phyloP scores from a whole-genome alignment of 23 tunicate species.

The Botrylloides violaceus region DNA sequence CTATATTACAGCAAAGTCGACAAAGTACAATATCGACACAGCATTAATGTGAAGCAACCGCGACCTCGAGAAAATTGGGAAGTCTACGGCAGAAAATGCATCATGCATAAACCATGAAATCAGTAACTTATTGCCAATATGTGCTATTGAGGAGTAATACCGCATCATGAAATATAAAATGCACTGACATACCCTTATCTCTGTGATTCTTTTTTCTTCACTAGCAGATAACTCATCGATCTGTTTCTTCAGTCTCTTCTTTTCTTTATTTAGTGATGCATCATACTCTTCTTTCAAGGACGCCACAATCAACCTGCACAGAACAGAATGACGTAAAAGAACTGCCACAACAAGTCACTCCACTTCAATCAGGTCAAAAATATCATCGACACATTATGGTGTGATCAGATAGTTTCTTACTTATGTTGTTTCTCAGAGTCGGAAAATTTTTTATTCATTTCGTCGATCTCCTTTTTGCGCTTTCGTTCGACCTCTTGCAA shows the following conservation, averaged over 20 bases:
- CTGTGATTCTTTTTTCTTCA: background rate
- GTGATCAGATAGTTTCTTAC: background rate
- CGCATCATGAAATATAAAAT: too few species aligned
- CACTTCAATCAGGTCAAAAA: too few species aligned
- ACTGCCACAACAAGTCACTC: too few species aligned
- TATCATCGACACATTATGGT: too few species aligned
- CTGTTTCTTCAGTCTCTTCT: background rate
- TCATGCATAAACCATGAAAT: too few species aligned
- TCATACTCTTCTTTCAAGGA: background rate
- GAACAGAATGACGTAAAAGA: too few species aligned
- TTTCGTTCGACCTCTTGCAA: constrained; percentile 41
- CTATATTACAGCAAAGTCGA: background rate
- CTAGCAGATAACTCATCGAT: background rate
- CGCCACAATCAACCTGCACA: background rate
- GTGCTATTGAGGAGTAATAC: too few species aligned
- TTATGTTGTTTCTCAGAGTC: constrained; percentile 32
- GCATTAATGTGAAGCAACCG: too few species aligned
- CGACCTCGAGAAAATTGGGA: too few species aligned
- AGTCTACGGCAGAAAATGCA: too few species aligned
- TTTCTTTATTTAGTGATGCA: background rate
- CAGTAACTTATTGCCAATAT: too few species aligned
- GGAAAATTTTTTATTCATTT: constrained; percentile 31
- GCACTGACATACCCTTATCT: background rate
- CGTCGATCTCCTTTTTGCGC: constrained; percentile 43
- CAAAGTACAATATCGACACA: too few species aligned